phyloP scores from a whole-genome alignment of 30 jellyfish, hydroid and myxozoan genomes.

The Aurelia aurita region DNA sequence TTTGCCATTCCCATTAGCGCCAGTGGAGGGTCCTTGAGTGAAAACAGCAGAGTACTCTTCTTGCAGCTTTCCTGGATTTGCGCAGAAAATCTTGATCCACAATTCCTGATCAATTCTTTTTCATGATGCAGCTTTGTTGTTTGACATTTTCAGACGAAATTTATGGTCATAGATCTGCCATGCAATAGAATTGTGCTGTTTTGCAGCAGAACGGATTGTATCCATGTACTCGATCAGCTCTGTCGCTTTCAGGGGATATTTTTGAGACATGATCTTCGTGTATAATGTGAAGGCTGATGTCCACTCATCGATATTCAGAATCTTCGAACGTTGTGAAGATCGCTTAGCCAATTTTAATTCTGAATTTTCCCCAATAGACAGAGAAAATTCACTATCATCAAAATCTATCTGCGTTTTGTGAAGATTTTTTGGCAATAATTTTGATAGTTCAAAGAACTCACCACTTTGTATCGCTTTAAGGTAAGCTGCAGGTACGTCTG shows the following conservation, averaged over 20 bases:
- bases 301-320: not conserved
- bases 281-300: not conserved
- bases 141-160: not conserved
- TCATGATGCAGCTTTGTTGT: not conserved
- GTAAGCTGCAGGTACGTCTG: not conserved
- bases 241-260: not conserved
- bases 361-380: not conserved
- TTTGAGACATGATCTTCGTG: not conserved
- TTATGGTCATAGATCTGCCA: not conserved
- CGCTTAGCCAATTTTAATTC: not conserved
- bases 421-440: not conserved
- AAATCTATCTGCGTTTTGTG: not conserved
- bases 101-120: not conserved
- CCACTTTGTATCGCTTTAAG: not conserved
- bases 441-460: constrained; percentile 1
- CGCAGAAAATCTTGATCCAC: not conserved
- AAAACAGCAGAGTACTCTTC: too few relatives aligned
- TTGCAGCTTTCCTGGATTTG: too few relatives aligned
- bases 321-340: not conserved
- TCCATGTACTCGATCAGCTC: not conserved
- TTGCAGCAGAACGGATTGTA: not conserved
- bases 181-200: not conserved
- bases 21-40: not conserved
- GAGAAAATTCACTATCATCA: not conserved
- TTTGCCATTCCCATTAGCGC: not conserved